phyloP scores from a whole-genome alignment of 2,888 invertebrate species.

The Omphaloscelis lunosa region DNA sequence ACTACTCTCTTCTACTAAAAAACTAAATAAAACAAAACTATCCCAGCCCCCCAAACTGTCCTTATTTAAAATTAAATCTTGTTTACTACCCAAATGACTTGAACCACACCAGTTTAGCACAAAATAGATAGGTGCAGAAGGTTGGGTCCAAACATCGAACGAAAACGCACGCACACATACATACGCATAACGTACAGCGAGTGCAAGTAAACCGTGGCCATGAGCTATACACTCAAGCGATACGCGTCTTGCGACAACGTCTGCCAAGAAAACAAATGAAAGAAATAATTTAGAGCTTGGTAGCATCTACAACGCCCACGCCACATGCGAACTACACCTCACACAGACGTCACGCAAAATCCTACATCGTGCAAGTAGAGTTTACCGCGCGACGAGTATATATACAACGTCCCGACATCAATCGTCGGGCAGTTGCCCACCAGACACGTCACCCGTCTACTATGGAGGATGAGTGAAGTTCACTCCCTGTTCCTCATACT shows the following conservation, averaged over 20 bases:
- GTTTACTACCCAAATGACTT: slow-evolving; percentile 56
- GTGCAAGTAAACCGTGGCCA: neutral
- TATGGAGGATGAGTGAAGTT: too few species aligned
- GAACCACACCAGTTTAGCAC: slow-evolving; percentile 44
- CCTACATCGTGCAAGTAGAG: too few species aligned
- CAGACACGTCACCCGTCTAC: too few species aligned
- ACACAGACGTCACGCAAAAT: too few species aligned
- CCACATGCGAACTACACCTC: too few species aligned
- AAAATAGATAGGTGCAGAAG: slow-evolving; percentile 10
- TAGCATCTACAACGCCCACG: too few species aligned
- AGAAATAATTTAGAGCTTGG: neutral
- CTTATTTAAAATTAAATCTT: slow-evolving; percentile 61
- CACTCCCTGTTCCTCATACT: too few species aligned
- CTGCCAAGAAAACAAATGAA: too few species aligned
- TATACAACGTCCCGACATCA: too few species aligned
- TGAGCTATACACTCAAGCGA: too few species aligned
- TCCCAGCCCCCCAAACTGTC: slow-evolving; percentile 14
- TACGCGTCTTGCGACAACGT: neutral
- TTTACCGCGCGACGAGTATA: too few species aligned
- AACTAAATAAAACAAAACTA: slow-evolving; percentile 20
- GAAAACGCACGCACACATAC: neutral
- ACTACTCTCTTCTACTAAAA: slow-evolving; percentile 20
- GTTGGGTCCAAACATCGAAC: rapidly evolving
- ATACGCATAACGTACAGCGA: neutral
- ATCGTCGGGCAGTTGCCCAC: too few species aligned